phyloP scores from a whole-genome alignment of 2,888 invertebrate genomes.

The Agrenia bidenticulata region DNA sequence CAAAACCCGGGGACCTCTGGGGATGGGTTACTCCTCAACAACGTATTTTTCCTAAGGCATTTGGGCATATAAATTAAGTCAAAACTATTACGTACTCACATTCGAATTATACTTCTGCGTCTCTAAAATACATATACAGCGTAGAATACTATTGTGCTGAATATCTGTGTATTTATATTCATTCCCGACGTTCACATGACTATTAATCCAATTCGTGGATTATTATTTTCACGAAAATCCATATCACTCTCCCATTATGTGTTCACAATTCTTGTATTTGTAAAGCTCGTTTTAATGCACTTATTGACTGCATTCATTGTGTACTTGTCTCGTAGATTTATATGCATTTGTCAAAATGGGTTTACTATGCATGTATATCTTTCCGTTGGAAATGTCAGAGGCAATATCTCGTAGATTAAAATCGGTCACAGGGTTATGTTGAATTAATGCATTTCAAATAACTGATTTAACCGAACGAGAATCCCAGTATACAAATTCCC shows the following conservation, averaged over 20 bases:
- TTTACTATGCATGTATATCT: no score
- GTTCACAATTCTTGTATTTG: background rate
- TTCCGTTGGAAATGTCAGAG: background rate
- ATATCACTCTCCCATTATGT: conserved; percentile 23
- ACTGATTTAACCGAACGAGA: background rate
- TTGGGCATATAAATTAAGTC: background rate
- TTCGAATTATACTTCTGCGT: no score
- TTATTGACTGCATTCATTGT: background rate
- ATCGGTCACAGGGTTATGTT: conserved; percentile 6
- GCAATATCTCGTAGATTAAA: conserved; percentile 6
- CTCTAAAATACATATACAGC: no score
- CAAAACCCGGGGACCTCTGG: conserved; percentile 8
- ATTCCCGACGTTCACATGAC: conserved; percentile 34
- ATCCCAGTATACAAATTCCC: conserved; percentile 10
- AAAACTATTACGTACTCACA: no score
- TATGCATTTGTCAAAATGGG: no score
- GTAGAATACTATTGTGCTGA: no score
- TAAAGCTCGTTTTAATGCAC: background rate
- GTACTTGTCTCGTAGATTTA: no score
- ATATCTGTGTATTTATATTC: no score
- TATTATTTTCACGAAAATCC: conserved; percentile 29
- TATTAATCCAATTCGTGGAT: conserved; percentile 45
- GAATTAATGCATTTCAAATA: conserved; percentile 16
- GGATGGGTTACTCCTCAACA: background rate
- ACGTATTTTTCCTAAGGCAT: background rate